Evolutionary conservation across 2,888 invertebrate genomes (phyloP), one percentile per base, ranked within the genome.

Genomic region (Stramonita haemastoma): DNA sequence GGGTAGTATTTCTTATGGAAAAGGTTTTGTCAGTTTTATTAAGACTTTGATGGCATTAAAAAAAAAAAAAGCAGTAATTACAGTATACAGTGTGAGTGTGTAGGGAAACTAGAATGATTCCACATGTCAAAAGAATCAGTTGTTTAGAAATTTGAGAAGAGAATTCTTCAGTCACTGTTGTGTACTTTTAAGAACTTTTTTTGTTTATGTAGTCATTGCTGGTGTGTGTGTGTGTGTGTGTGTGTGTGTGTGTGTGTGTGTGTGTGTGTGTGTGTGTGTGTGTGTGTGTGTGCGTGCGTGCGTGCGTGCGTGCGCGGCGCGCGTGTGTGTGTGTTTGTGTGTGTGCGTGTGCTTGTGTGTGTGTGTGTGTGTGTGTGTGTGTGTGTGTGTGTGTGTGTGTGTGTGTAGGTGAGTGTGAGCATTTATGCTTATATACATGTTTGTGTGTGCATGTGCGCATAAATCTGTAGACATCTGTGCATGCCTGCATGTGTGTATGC

Each of bases 401-500:
- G n/a, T 32, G 79, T 79, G 1, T 79, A n/a, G 13, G 79, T 79
- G 17, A 17, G 79, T 79, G 29, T 79, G 79, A 26, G 29, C n/a
- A n/a, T 79, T 15, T 79, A n/a, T 79, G 79, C 34, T 32, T 84
- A n/a, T 84, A 36, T 56, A n/a, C 34, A 36, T 84, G 46, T 84
- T 6, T 84, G 56, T 84, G 46, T 84, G 84, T 84, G 84, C 34
- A 34, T 84, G 26, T 66, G 26, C n/a, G 22, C 79, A 32, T 32
- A 29, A 17, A 29, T 79, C 15, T 79, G 22, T 13, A 32, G 2
- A 15, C 32, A 79, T 79, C n/a, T 29, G 1, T 79, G n/a, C 17
- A 26, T 86, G 84, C 84, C 26, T 84, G 36, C 86, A 86, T 86
- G 57, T n/a, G 57, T 15, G 57, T 86, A 22, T 57, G 46, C 46